Conservation (phyloP, 2,797 vertebrate genomes). For the Dallia pectoralis region DNA sequence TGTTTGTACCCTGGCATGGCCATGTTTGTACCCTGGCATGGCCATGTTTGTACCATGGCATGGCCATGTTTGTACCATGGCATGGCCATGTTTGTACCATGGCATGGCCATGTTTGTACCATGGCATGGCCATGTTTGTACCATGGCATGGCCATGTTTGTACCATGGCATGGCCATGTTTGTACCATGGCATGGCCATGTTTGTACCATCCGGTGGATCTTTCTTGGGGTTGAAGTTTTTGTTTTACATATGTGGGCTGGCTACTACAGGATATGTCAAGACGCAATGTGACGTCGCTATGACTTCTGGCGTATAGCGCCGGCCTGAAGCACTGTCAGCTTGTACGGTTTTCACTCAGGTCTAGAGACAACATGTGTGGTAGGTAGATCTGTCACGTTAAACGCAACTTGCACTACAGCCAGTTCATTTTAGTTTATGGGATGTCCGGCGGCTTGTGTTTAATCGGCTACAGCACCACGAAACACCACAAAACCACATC, state of each 20-base stretch:
- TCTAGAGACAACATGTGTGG: neutral
- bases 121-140: slow-evolving; percentile 8
- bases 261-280: neutral
- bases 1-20: neutral
- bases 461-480: neutral
- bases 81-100: slow-evolving; percentile 9
- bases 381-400: neutral
- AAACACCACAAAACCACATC: neutral
- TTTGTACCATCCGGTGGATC: slow-evolving; percentile 18
- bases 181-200: neutral
- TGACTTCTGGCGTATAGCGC: neutral
- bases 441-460: neutral
- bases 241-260: neutral
- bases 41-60: neutral
- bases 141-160: neutral
- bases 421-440: neutral
- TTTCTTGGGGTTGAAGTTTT: slow-evolving; percentile 16
- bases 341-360: neutral
- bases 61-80: slow-evolving; percentile 12
- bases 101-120: slow-evolving; percentile 10
- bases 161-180: slow-evolving; percentile 18
- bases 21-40: slow-evolving; percentile 18
- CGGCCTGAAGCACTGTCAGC: neutral
- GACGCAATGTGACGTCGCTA: neutral
- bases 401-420: neutral